These are phyloP conservation scores for Picathartes gymnocephalus DNA, from an alignment of 2,113 vertebrate species.

Conservation along the genomic window DNA sequence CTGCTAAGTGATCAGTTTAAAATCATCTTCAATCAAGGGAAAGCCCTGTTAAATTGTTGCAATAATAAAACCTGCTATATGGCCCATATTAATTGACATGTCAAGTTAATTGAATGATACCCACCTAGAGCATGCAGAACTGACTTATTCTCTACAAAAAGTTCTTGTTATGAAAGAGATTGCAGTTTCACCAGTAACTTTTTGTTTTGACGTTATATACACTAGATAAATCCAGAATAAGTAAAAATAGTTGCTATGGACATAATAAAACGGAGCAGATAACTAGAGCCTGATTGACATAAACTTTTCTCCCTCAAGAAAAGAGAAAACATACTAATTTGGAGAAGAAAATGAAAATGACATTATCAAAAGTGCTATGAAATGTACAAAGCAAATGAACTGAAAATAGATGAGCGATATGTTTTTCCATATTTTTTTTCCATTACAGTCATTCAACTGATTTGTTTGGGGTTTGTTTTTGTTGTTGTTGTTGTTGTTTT, in stretches of 20 bases:
- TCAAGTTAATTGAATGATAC: background rate
- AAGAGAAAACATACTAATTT: background rate
- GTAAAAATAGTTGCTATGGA: background rate
- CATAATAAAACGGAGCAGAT: background rate
- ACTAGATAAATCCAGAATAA: background rate
- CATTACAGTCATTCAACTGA: background rate
- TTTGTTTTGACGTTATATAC: background rate
- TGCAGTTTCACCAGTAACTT: background rate
- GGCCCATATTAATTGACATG: background rate
- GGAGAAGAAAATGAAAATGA: background rate
- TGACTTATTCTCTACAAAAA: background rate
- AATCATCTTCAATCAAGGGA: background rate
- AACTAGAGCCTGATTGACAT: background rate
- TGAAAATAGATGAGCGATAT: background rate
- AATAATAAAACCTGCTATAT: background rate
- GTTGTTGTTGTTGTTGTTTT: background rate
- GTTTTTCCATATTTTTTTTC: background rate
- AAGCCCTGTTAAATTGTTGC: background rate
- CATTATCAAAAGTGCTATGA: background rate
- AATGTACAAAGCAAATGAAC: background rate
- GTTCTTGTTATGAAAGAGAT: background rate
- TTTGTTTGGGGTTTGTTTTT: background rate
- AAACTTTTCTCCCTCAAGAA: background rate
- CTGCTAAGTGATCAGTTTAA: background rate
- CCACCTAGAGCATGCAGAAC: background rate